Conservation (phyloP, 2,888 invertebrate species). For the Chironomus riparius region DNA sequence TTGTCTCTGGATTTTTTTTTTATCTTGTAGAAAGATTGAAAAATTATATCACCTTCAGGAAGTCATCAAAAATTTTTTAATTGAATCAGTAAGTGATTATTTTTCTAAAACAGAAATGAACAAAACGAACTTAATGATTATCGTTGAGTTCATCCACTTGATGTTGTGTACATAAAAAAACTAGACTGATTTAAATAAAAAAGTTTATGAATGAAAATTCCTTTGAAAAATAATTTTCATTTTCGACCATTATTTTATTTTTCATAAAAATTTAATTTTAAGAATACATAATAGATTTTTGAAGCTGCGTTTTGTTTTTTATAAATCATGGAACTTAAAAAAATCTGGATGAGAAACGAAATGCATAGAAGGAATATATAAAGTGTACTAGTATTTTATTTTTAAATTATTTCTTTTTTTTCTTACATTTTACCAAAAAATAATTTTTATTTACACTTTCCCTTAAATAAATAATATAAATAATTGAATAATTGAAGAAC, state of each 20-base stretch:
- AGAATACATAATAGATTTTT: too few species aligned
- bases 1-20: background rate
- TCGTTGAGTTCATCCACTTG: too few species aligned
- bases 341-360: too few species aligned
- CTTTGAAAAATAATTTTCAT: background rate
- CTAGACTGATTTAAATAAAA: too few species aligned
- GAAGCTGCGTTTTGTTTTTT: too few species aligned
- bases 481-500: constrained; percentile 24
- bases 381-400: constrained; percentile 12
- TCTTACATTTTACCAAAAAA: background rate
- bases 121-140: too few species aligned
- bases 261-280: too few species aligned
- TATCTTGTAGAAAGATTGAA: background rate
- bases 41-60: background rate
- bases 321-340: too few species aligned
- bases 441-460: constrained; percentile 26
- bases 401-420: constrained; percentile 15
- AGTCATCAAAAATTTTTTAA: too few species aligned
- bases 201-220: background rate
- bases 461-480: constrained; percentile 26
- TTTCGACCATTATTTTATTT: background rate
- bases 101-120: too few species aligned
- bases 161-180: too few species aligned
- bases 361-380: background rate
- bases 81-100: too few species aligned